Evolutionary conservation across 2,888 invertebrate genomes (phyloP), one percentile per base, ranked within the genome.

Genomic region (Megastigmus dorsalis): DNA sequence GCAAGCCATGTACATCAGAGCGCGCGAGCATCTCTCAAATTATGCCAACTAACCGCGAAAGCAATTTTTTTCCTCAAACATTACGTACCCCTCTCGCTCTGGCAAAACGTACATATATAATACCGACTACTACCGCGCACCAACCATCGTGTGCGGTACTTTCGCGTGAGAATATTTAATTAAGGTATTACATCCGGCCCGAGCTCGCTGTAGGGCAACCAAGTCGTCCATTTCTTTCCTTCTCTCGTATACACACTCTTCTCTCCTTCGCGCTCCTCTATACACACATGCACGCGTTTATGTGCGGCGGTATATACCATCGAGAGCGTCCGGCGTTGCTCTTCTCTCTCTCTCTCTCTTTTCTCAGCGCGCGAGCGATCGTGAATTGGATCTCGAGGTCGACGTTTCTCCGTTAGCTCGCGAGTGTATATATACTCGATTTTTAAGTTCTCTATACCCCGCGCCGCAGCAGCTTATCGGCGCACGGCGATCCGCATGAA

Each of bases 91-190:
- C n/a, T n/a, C n/a, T n/a, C n/a, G n/a, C n/a, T n/a, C n/a, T n/a
- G n/a, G n/a, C n/a, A n/a, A n/a, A n/a, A n/a, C n/a, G n/a, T n/a
- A n/a, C n/a, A n/a, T n/a, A n/a, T n/a, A n/a, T n/a, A n/a, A n/a
- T n/a, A n/a, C n/a, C n/a, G n/a, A n/a, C n/a, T n/a, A n/a, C n/a
- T n/a, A n/a, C n/a, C n/a, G n/a, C n/a, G n/a, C n/a, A n/a, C n/a
- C n/a, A n/a, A n/a, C n/a, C n/a, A n/a, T n/a, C n/a, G n/a, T 30
- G 30, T 38, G 20, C 6, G 26, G 38, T 54, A 48, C 20, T 13
- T 45, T 70, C 33, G 43, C 52, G 54, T 62, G 62, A 62, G 69
- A 62, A 54, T 62, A 63, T 70, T 70, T 54, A 62, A 70, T 70
- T 63, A 70, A 62, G 45, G 30, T 63, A 62, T 63, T 62, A 55